phyloP scores from a whole-genome alignment of 2,888 invertebrate species.

The Calameuta pallipes region DNA sequence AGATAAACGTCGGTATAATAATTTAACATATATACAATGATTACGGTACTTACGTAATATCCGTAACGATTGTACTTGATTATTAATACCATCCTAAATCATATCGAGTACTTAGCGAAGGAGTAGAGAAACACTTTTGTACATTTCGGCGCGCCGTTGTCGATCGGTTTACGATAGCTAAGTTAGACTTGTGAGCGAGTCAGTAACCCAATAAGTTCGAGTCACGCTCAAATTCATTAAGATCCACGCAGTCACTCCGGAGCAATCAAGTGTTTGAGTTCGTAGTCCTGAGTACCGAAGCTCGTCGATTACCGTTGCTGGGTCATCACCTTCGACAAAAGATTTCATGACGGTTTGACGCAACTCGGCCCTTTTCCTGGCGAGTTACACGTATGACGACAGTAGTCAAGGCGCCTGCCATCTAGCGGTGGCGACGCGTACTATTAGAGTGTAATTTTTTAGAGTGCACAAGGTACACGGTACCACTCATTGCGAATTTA shows the following conservation, averaged over 20 bases:
- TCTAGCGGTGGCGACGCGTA: neutral
- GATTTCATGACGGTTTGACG: conserved; percentile 2
- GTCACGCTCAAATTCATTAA: conserved; percentile 6
- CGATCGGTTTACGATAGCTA: neutral
- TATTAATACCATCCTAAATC: neutral
- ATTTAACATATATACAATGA: neutral
- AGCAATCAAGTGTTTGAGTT: conserved; percentile 5
- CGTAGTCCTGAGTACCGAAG: neutral
- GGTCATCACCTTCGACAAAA: conserved; percentile 2
- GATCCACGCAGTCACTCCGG: conserved; percentile 4
- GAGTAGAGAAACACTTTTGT: neutral
- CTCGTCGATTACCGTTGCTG: conserved; percentile 5
- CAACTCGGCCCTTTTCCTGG: neutral
- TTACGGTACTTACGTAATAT: neutral
- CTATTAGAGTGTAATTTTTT: neutral
- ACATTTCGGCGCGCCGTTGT: neutral
- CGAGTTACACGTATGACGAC: neutral
- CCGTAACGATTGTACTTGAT: neutral
- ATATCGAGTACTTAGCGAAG: neutral
- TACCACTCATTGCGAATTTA: neutral
- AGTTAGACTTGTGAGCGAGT: neutral
- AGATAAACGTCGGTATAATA: neutral
- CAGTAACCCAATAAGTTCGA: conserved; percentile 2
- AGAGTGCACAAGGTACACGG: neutral
- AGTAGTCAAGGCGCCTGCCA: neutral